Evolutionary conservation across 2,888 invertebrate genomes (phyloP).

Genomic region (Hermaeophaga mercurialis): DNA sequence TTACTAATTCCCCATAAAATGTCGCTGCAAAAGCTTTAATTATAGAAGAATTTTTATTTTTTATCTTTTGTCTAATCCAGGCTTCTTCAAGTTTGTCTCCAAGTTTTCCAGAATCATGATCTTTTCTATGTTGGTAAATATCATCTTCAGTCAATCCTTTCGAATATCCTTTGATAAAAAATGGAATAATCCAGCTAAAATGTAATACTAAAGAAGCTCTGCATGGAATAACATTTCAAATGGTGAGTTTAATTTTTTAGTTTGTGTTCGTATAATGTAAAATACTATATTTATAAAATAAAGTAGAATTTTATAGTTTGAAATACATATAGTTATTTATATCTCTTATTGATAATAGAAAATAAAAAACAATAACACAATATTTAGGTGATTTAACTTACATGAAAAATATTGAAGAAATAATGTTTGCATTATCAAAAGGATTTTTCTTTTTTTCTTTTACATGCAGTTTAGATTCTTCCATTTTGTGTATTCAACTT

Average conservation of each 20-base stretch:
- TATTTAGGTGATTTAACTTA: conserved; percentile 24
- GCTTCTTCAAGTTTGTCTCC: conserved; percentile 55
- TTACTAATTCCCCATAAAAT: conserved; percentile 39
- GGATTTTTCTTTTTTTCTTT: conserved; percentile 29
- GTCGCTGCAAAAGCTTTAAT: conserved; percentile 43
- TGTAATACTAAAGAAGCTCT: too few species aligned
- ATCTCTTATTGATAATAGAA: not conserved
- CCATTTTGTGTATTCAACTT: conserved; percentile 22
- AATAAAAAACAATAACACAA: not conserved
- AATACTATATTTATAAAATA: not conserved
- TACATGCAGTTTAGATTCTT: conserved; percentile 11
- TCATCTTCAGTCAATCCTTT: conserved; percentile 60
- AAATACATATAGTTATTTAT: too few species aligned
- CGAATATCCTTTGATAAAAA: conserved; percentile 58
- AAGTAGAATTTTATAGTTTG: too few species aligned
- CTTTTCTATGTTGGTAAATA: conserved; percentile 57
- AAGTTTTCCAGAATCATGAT: conserved; percentile 56
- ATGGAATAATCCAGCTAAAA: conserved; percentile 60
- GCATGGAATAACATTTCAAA: too few species aligned
- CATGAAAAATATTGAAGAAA: conserved; percentile 35
- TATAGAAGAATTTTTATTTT: conserved; percentile 43
- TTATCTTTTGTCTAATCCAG: conserved; percentile 44
- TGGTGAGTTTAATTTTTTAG: too few species aligned
- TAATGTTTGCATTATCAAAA: conserved; percentile 23
- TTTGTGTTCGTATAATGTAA: not conserved